Base-by-base conservation (phyloP, 2,113 vertebrate genomes). In the Ivindomyrus marchei region DNA sequence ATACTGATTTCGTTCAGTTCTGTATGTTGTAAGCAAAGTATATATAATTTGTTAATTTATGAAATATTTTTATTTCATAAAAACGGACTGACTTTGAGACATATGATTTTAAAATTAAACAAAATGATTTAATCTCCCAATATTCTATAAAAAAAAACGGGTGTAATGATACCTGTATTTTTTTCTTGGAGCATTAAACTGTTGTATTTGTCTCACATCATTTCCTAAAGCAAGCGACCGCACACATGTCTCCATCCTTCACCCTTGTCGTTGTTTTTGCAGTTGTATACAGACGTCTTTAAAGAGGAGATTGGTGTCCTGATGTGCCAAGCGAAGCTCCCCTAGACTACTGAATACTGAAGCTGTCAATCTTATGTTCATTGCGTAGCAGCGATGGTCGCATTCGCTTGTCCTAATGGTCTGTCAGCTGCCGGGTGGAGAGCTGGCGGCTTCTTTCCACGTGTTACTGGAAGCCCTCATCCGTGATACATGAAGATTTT, bases 131-230 rank as follows among this genome's bases (percentile, higher is more conserved):
- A 47, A 47, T 47, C 62, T 39, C 9, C 8, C 74, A 83, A 53
- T 52, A 77, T 45, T 45, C 31, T 77, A 19, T 42, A 36, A 5
- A 56, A 27, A 27, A 56, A 56, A 15, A 62, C 8, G 58, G 58
- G 24, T 62, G 58, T 62, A 62, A 17, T n/a, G 1, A 70, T 11
- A 27, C 31, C 27, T 13, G 50, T 21, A 11, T 17, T 42, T 45
- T 39, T 46, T 83, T 66, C 19, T 27, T 42, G 9, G n/a, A 27
- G 6, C 19, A 31, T 66, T 36, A 56, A 90, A 1, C 15, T 47
- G n/a, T 19, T 36, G 27, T 50, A 31, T 80, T 91, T 92, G 91
- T 84, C 92, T 92, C 91, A 92, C 91, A 92, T 94, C 92, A 93
- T 52, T 88, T 89, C 31, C 89, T 93, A 91, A 91, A 93, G 92